Evolutionary conservation across 2,797 vertebrate species (phyloP).

Genomic region (Adrianichthys oophorus): DNA sequence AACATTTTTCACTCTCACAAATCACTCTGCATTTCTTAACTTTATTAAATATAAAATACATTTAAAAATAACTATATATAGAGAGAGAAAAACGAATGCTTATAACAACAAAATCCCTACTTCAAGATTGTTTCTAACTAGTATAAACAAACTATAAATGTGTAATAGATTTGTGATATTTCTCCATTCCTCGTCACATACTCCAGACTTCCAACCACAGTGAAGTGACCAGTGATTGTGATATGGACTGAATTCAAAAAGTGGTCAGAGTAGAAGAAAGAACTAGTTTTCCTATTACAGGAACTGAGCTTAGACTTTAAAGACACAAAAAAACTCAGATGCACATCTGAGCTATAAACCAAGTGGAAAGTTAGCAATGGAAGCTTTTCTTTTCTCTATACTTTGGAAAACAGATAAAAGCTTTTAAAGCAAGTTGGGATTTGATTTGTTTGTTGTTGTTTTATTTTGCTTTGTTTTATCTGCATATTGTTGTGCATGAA

Average conservation of each 20-base stretch:
- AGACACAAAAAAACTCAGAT: neutral
- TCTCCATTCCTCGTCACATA: slow-evolving; percentile 30
- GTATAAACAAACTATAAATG: slow-evolving; percentile 23
- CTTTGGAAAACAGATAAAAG: neutral
- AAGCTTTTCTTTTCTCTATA: neutral
- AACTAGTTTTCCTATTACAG: slow-evolving; percentile 11
- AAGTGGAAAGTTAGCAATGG: neutral
- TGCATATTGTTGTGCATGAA: too few species aligned
- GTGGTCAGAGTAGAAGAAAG: slow-evolving; percentile 11
- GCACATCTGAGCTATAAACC: neutral
- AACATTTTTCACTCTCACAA: too few species aligned
- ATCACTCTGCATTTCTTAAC: too few species aligned
- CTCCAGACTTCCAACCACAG: slow-evolving; percentile 14
- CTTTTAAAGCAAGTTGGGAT: slow-evolving; percentile 3
- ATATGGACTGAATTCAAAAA: slow-evolving; percentile 16
- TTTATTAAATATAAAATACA: too few species aligned
- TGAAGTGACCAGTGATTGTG: slow-evolving; percentile 17
- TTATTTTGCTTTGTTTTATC: too few species aligned
- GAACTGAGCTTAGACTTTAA: neutral
- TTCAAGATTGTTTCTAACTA: slow-evolving; percentile 18
- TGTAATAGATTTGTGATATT: slow-evolving; percentile 25
- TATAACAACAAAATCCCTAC: slow-evolving; percentile 12
- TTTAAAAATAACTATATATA: neutral
- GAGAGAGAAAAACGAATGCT: neutral
- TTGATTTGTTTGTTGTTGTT: neutral